Evolutionary conservation across 2,113 vertebrate species (phyloP).

Genomic region (Tupaia chinensis): DNA sequence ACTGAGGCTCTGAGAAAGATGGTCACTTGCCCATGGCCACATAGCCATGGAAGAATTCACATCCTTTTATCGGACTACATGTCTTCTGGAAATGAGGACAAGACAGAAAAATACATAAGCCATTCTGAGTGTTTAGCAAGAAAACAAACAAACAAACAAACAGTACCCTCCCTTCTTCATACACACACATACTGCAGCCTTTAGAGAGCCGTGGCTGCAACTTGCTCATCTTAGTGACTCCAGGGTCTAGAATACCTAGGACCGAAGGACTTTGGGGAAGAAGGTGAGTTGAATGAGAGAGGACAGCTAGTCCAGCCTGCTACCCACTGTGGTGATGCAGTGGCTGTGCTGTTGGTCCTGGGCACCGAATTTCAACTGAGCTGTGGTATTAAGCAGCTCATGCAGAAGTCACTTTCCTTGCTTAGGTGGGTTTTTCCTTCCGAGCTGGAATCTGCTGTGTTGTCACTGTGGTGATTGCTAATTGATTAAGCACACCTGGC

Average conservation of each 20-base stretch:
- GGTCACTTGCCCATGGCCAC: not conserved
- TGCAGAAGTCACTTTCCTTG: not conserved
- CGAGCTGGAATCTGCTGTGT: not conserved
- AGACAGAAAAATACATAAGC: not conserved
- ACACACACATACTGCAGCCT: fast-evolving
- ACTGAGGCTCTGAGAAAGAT: not conserved
- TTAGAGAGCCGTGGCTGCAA: not conserved
- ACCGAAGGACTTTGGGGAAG: not conserved
- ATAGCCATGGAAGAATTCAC: not conserved
- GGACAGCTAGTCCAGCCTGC: not conserved
- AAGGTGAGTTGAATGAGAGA: not conserved
- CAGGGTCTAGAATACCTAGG: not conserved
- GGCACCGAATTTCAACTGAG: not conserved
- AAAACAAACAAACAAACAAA: no score
- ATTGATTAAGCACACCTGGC: conserved; percentile 65
- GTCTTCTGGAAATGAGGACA: not conserved
- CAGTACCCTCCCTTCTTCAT: not conserved
- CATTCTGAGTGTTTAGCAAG: not conserved
- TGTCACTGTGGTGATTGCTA: conserved; percentile 60
- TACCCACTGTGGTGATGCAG: fast-evolving
- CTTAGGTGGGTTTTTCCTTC: not conserved
- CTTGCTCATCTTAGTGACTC: not conserved
- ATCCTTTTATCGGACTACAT: not conserved
- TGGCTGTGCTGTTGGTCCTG: no score
- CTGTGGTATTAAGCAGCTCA: not conserved